A percentile compares a stretch with the other conserved stretches of the same genome.
Conservation (phyloP, 2,888 invertebrate species). For the Steinernema scapterisci region DNA sequence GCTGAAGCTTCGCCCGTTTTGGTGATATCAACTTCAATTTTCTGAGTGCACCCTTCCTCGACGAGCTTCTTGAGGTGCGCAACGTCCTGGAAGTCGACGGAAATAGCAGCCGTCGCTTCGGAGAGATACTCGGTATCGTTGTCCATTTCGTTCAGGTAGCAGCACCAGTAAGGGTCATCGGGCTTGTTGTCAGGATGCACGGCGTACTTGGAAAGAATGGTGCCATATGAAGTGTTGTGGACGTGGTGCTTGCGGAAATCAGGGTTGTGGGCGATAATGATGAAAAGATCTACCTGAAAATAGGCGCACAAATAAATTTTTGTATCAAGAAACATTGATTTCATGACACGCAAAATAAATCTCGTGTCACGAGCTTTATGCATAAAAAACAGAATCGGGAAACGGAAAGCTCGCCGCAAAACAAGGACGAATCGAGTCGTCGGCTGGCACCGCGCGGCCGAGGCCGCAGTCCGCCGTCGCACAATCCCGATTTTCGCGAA, state of each 20-base stretch:
- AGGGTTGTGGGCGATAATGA: background rate
- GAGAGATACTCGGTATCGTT: conserved; percentile 34
- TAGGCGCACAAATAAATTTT: background rate
- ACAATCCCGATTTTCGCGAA: too few species aligned
- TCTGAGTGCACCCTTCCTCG: conserved; percentile 23
- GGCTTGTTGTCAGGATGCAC: conserved; percentile 29
- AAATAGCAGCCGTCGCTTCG: conserved; percentile 33
- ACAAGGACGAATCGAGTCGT: too few species aligned
- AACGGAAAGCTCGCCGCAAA: too few species aligned
- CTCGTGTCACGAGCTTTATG: too few species aligned
- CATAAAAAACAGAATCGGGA: too few species aligned
- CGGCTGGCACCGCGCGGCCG: too few species aligned
- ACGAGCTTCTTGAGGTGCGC: conserved; percentile 31
- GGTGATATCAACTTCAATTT: conserved; percentile 33
- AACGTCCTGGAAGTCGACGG: conserved; percentile 35
- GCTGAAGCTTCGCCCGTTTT: conserved; percentile 31
- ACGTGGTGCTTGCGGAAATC: background rate
- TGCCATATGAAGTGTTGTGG: background rate
- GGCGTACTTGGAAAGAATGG: background rate
- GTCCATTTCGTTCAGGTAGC: background rate
- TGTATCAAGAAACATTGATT: too few species aligned
- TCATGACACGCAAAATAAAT: too few species aligned
- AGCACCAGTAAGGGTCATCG: conserved; percentile 30
- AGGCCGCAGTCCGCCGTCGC: too few species aligned
- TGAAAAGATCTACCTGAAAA: conserved; percentile 13